Percentiles rank a stretch among this genome's conserved stretches.
Evolutionary conservation across 2,113 vertebrate genomes (phyloP).

Genomic region (Rhombomys opimus): DNA sequence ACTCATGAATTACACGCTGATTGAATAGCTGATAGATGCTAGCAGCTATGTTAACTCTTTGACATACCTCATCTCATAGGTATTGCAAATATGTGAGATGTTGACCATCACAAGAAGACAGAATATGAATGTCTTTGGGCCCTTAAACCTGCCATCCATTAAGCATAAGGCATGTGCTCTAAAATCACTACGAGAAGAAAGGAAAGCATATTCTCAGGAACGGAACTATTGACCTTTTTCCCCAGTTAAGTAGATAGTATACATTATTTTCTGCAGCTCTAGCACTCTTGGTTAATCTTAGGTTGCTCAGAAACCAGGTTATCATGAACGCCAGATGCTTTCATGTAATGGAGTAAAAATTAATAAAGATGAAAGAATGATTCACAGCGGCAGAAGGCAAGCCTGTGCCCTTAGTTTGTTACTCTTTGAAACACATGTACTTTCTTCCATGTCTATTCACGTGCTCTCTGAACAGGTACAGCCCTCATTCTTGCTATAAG

Average conservation of each 20-base stretch:
- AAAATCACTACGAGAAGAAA: neutral
- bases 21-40: neutral
- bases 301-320: neutral
- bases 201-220: neutral
- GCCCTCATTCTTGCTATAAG: neutral
- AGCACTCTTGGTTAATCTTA: neutral
- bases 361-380: neutral
- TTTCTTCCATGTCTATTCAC: neutral
- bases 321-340: neutral
- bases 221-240: neutral
- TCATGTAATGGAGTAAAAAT: neutral
- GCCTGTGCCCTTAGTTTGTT: neutral
- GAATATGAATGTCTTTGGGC: no score
- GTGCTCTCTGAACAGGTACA: neutral
- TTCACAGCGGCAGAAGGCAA: neutral
- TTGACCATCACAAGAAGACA: neutral
- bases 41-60: neutral
- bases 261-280: neutral
- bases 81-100: neutral
- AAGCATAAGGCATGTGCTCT: neutral
- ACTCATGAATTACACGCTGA: slow-evolving; percentile 41
- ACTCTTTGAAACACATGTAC: neutral
- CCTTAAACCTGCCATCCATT: neutral
- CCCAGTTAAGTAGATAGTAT: neutral
- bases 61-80: neutral